Evolutionary conservation across 35 echinoderm and acorn worm genomes (phyloP).

Genomic region (Strongylocentrotus purpuratus): DNA sequence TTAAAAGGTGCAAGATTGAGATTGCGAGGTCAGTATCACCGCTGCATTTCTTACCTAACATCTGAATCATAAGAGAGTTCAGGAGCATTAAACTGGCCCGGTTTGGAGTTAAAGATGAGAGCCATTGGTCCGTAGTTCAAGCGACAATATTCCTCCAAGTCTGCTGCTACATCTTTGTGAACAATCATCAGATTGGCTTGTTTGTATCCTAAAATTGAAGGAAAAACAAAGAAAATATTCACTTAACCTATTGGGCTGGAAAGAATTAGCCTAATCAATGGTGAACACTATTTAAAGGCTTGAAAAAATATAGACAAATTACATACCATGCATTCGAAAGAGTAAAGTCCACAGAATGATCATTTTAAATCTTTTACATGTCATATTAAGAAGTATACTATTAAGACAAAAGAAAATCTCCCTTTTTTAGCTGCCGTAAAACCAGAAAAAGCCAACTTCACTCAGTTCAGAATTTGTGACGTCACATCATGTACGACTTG

Average conservation of each 20-base stretch:
- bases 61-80: neutral
- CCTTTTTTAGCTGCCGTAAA: no score
- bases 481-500: no score
- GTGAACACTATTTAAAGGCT: neutral
- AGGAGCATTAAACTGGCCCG: conserved; percentile 29
- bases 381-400: neutral
- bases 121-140: conserved; percentile 47
- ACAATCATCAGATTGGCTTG: conserved; percentile 27
- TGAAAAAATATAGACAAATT: neutral
- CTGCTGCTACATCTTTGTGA: conserved; percentile 36
- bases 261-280: neutral
- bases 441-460: no score
- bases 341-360: neutral
- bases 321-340: neutral
- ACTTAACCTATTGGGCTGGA: neutral
- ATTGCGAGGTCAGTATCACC: no score
- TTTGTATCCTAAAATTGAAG: neutral
- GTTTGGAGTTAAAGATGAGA: conserved; percentile 6
- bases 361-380: neutral
- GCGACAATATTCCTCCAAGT: conserved; percentile 21
- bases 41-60: neutral
- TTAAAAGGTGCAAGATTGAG: no score
- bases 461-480: no score
- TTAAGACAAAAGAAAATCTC: neutral
- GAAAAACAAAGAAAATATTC: neutral